Evolutionary conservation across 2,888 invertebrate species (phyloP).

Genomic region (Peribatodes rhomboidaria): DNA sequence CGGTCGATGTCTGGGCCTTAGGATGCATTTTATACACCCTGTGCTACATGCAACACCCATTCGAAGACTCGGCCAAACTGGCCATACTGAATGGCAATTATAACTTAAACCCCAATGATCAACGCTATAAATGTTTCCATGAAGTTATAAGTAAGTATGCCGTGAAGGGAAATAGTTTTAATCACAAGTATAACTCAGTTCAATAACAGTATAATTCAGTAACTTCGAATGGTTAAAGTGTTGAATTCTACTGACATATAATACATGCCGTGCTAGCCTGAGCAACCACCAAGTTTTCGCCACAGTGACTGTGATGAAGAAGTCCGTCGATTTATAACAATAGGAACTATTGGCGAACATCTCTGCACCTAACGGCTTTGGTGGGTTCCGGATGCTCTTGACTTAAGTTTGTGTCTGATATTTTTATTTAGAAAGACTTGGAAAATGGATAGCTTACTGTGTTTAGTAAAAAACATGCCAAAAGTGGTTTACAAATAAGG

Average conservation of each 20-base stretch:
- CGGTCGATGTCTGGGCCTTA: slow-evolving; percentile 98
- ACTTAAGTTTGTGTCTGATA: background rate
- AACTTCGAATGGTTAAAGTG: no score
- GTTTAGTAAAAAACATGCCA: no score
- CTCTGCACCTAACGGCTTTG: background rate
- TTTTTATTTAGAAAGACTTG: background rate
- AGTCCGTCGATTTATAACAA: no score
- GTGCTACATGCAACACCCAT: slow-evolving; percentile 98
- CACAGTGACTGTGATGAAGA: no score
- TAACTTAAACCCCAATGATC: slow-evolving; percentile 92
- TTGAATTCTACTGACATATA: no score
- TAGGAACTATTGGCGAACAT: no score
- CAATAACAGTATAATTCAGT: no score
- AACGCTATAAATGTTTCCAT: slow-evolving; percentile 94
- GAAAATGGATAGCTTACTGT: background rate
- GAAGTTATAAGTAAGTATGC: slow-evolving; percentile 93
- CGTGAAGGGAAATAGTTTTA: no score
- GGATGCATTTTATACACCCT: slow-evolving; percentile 97
- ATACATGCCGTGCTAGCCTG: no score
- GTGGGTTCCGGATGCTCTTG: background rate
- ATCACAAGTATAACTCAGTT: no score
- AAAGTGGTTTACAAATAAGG: background rate
- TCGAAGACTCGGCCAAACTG: slow-evolving; percentile 97
- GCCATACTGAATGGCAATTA: slow-evolving; percentile 99
- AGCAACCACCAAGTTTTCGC: no score